Base-by-base conservation (phyloP, 1,140 invertebrate genomes). In the Tribolium castaneum region DNA sequence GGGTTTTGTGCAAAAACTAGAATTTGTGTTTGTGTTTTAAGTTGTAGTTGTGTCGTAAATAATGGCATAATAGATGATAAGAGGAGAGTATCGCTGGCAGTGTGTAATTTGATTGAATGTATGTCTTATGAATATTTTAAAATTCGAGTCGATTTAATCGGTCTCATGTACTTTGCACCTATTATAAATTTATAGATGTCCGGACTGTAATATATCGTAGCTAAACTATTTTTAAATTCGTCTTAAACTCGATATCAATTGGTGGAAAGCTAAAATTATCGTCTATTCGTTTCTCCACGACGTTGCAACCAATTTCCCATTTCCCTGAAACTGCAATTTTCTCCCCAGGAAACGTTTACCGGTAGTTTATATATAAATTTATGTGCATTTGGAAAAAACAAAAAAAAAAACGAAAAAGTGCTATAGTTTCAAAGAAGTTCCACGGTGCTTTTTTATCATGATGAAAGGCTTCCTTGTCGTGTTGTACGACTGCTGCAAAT, bases 291-390 rank as follows among this genome's bases (percentile, higher is more conserved):
- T 66, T 66, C 30, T 25, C 59, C 59, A 13, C 19, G 59, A 66
- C 35, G 59, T 59, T 66, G 59, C 59, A 66, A 72, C 52, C 71
- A 73, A 73, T 73, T 73, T 73, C 71, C 71, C 25, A 73, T 73
- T 73, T 73, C 6, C 49, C 50, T 73, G 71, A 73, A 73, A 73
- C 49, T 73, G 71, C 52, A 73, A 73, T 73, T 73, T 54, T 73
- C 71, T 73, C 30, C 54, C 54, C 71, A 73, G 71, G 71, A 73
- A 73, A 73, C 71, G 71, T 73, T 73, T 73, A 73, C 49, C 71
- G 71, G 71, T 52, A 73, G 71, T 52, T 73, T 73, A 73, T 73
- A 73, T 51, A 73, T 73, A 73, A 52, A 73, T 73, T 73, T 73
- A 51, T 73, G 71, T 73, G 49, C 45, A 66, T 35, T 35, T 5